Conservation (phyloP, 2,797 vertebrate species). For the Eremophila alpestris region DNA sequence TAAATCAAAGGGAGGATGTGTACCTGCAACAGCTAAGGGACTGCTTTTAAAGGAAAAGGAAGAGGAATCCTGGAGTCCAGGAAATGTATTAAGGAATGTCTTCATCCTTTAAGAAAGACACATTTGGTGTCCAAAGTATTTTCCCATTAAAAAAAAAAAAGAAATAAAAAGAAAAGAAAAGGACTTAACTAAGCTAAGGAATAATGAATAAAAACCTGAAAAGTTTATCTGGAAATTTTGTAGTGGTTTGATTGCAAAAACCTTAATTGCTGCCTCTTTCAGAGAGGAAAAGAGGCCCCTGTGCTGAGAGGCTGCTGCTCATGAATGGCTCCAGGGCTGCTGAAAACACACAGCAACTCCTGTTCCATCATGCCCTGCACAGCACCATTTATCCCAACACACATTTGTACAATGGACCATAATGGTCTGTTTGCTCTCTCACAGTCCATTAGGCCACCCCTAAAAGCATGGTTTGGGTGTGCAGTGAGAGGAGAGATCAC, state of each 20-base stretch:
- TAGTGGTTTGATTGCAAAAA: not conserved
- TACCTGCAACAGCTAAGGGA: not conserved
- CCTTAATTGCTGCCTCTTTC: not conserved
- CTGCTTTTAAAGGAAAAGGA: not conserved
- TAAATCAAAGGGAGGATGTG: not conserved
- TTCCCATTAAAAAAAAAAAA: not conserved
- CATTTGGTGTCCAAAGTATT: not conserved
- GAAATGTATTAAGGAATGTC: not conserved
- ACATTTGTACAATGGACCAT: not conserved
- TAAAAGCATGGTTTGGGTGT: not conserved
- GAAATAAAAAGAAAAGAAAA: too few relatives aligned
- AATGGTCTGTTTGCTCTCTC: conserved; percentile 5
- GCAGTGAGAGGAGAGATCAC: not conserved
- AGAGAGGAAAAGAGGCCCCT: not conserved
- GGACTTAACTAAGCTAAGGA: not conserved
- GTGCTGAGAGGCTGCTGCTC: not conserved
- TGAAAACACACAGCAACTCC: not conserved
- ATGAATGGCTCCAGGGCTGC: not conserved
- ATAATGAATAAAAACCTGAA: not conserved
- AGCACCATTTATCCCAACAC: not conserved
- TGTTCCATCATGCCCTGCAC: not conserved
- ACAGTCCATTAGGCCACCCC: conserved; percentile 23
- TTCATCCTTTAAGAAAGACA: not conserved
- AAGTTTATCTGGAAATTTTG: not conserved
- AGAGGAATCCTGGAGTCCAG: not conserved